Conservation (phyloP, 1,140 invertebrate genomes). For the Camponotus pennsylvanicus region DNA sequence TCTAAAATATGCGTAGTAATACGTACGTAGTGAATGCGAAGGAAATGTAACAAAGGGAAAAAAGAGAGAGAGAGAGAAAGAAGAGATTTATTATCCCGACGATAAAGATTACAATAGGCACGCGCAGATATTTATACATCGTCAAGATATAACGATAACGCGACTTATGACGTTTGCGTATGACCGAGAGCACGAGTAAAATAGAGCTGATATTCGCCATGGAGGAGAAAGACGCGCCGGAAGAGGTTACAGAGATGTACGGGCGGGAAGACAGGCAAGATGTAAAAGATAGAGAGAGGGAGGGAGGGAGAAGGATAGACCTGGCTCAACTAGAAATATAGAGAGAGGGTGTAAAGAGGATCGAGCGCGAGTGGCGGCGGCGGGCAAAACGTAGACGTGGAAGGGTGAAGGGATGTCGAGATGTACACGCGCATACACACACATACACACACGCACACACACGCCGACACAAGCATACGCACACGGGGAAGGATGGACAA, state of each 20-base stretch:
- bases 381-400: slow-evolving; percentile 34
- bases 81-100: background rate
- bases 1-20: no score
- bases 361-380: slow-evolving; percentile 42
- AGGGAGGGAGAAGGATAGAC: slow-evolving; percentile 54
- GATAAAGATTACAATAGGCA: slow-evolving; percentile 8
- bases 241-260: slow-evolving; percentile 59
- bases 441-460: background rate
- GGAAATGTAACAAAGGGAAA: no score
- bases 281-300: slow-evolving; percentile 26
- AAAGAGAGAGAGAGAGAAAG: background rate
- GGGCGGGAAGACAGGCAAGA: slow-evolving; percentile 28
- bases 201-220: slow-evolving; percentile 49
- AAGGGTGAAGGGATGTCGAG: slow-evolving; percentile 59
- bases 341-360: slow-evolving; percentile 62
- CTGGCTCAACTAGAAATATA: slow-evolving; percentile 51
- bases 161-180: slow-evolving; percentile 37
- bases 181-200: slow-evolving; percentile 24
- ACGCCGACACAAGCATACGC: slow-evolving; percentile 45
- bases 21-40: no score
- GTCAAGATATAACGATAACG: slow-evolving; percentile 17
- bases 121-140: slow-evolving; percentile 34
- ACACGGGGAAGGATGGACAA: slow-evolving; percentile 74
- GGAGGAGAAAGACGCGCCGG: slow-evolving; percentile 51
- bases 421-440: background rate